These are phyloP conservation scores for Syncerus caffer DNA, from an alignment of 2,797 vertebrate species.

Conservation along the genomic window DNA sequence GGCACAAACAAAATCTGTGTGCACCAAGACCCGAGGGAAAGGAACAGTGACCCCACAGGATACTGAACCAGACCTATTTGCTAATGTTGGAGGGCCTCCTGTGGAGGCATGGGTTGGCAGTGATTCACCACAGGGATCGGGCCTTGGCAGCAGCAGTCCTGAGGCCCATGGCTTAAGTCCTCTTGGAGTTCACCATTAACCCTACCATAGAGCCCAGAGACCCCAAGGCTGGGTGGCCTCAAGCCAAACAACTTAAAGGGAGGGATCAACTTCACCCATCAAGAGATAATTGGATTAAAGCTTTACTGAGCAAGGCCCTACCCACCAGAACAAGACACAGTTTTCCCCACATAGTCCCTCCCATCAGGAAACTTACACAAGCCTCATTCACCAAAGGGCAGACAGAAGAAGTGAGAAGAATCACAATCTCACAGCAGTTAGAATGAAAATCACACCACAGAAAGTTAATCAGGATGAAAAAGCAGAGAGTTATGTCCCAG, in stretches of 20 bases:
- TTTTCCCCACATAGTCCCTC: neutral
- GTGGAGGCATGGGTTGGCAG: neutral
- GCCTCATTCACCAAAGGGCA: neutral
- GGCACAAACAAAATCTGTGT: neutral
- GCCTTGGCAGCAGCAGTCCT: neutral
- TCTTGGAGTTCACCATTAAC: neutral
- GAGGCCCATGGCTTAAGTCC: neutral
- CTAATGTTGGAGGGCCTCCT: neutral
- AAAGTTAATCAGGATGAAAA: neutral
- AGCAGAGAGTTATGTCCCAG: neutral
- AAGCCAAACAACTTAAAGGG: neutral
- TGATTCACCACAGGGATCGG: neutral
- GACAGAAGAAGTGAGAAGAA: neutral
- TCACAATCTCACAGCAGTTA: neutral
- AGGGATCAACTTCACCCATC: neutral
- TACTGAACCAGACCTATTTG: neutral
- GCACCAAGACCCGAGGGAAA: neutral
- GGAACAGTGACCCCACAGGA: neutral
- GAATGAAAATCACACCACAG: neutral
- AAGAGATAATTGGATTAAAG: neutral
- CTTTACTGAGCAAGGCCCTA: neutral
- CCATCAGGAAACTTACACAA: neutral
- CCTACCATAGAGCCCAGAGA: neutral
- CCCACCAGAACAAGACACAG: neutral
- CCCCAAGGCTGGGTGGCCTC: neutral